These are phyloP conservation scores for Cyprinus carpio DNA, from an alignment of 2,113 vertebrate genomes.

Conservation along the genomic window DNA sequence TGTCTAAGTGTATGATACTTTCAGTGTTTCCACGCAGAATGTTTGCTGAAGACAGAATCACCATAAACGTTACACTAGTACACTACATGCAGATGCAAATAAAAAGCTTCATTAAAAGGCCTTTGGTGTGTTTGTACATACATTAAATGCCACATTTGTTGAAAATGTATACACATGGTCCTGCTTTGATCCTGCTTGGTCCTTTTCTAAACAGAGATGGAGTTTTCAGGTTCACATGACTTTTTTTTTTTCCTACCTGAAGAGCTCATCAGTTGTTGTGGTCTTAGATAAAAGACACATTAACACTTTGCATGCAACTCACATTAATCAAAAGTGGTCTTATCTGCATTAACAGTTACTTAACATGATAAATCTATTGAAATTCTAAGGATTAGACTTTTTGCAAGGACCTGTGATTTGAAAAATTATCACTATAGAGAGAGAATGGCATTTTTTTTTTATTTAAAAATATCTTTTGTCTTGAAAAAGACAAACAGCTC, in stretches of 20 bases:
- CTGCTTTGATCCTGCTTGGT: neutral
- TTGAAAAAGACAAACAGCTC: neutral
- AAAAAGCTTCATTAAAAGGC: neutral
- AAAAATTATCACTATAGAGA: neutral
- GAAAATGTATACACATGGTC: neutral
- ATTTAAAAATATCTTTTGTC: neutral
- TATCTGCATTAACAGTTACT: too few species aligned
- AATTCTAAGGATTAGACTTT: neutral
- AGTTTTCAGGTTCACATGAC: neutral
- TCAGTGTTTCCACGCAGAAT: neutral
- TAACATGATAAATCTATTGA: neutral
- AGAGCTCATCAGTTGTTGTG: neutral
- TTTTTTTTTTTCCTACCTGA: neutral
- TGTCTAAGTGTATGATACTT: neutral
- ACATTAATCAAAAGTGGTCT: neutral
- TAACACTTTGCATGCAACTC: neutral
- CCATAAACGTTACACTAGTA: neutral
- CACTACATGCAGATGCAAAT: slow-evolving; percentile 17
- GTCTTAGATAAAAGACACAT: neutral
- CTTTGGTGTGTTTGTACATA: neutral
- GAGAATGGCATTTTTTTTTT: neutral
- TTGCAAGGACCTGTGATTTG: neutral
- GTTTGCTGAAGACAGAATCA: neutral
- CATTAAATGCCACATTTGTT: neutral
- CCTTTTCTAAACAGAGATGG: neutral